Base-by-base conservation (phyloP, 2,797 vertebrate genomes). In the Spea hammondii region DNA sequence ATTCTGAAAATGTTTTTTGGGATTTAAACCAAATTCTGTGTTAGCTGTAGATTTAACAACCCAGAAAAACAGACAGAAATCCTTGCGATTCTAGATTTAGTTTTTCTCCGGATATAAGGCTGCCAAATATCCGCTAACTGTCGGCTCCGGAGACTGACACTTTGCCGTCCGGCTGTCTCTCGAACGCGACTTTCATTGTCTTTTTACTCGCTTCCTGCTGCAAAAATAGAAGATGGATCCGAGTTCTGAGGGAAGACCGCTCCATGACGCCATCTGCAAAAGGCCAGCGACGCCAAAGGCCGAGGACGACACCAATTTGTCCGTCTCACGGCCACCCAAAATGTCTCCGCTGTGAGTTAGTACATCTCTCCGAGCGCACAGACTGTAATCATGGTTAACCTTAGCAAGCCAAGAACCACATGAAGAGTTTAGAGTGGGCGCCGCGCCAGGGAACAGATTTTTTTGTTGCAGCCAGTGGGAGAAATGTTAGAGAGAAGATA, bases 321-420 rank as follows among this genome's bases (percentile, higher is more conserved):
- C 75, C 59, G 65, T 85, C 73, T 82, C 54, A 79, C 79, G 87
- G 87, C 88, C 89, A 89, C 88, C 85, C 87, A 89, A 89, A 86
- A 88, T 83, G 86, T 83, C 83, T 85, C 66, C 69, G 79, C 76
- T 62, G 50, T 82, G 78, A 76, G 55, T 69, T 72, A 83, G 82
- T 83, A 78, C 80, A 82, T 85, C 71, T 79, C 47, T 74, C 68
- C 55, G 68, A 45, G 51, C n/a, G 64, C 32, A 54, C 69, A 74
- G 67, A 65, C 46, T 74, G 55, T 79, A 74, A 79, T 79, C 78
- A 73, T 79, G 78, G 78, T 79, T 79, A 67, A 44, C 49, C 14
- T n/a, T 11, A 54, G 64, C 8, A 54, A 7, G 72, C 78, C 78
- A 79, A 55, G 65, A 74, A 73, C 78, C 78, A 79, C 71, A 79